Conservation (phyloP, 37 sponge, comb jelly and placozoan genomes). For the Crambe crambe region DNA sequence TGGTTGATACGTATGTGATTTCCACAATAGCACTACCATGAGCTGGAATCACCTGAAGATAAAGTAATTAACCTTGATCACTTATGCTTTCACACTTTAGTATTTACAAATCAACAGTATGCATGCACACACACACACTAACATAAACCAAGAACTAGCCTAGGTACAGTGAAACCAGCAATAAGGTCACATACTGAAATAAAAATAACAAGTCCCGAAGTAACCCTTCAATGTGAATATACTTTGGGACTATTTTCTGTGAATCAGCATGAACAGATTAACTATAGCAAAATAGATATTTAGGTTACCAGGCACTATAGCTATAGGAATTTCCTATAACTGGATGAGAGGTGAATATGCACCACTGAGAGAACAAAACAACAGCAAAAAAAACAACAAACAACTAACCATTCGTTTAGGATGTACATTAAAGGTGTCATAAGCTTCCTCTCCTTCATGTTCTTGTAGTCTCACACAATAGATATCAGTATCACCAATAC, state of each 20-base stretch:
- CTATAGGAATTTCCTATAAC: no score
- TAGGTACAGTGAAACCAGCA: neutral
- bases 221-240: no score
- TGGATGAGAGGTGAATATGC: no score
- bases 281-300: no score
- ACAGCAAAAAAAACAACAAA: no score
- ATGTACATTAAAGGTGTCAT: conserved; percentile 40
- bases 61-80: no score
- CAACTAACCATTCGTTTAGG: conserved; percentile 48
- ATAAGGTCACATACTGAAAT: neutral
- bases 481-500: neutral
- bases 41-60: conserved; percentile 50
- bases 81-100: no score
- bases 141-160: neutral
- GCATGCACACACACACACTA: neutral
- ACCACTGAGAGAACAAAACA: no score
- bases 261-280: no score
- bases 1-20: conserved; percentile 35
- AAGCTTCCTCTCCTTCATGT: conserved; percentile 55
- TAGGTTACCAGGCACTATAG: no score
- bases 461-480: conserved; percentile 26
- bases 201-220: neutral
- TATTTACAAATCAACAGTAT: no score
- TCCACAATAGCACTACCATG: conserved; percentile 28
- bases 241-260: no score